These are phyloP conservation scores for Petrolisthes cinctipes DNA, from an alignment of 2,888 invertebrate species.

Conservation along the genomic window DNA sequence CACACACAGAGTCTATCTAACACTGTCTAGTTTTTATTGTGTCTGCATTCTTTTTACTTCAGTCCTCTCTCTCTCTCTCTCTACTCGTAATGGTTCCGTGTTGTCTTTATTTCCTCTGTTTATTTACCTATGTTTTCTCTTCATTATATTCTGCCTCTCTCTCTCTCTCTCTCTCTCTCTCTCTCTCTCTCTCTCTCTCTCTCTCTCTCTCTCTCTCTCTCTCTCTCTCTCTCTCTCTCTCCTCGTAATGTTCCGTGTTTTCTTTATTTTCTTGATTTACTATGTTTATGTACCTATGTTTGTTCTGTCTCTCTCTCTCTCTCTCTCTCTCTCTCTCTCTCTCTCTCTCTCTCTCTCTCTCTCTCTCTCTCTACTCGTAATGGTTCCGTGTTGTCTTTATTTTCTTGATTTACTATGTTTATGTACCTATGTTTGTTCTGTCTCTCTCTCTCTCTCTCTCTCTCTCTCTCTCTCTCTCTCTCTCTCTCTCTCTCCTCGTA, in stretches of 20 bases:
- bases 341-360: conserved; percentile 4
- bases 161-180: background rate
- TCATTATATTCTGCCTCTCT: background rate
- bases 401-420: background rate
- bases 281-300: background rate
- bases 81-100: no score
- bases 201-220: background rate
- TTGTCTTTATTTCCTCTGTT: no score
- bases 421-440: background rate
- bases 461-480: background rate
- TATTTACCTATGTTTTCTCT: background rate
- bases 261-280: background rate
- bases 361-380: background rate
- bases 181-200: no score
- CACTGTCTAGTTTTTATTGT: no score
- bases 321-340: background rate
- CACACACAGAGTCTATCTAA: no score
- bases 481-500: background rate
- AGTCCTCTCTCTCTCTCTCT: background rate
- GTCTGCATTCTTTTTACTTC: background rate
- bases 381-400: background rate
- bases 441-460: background rate
- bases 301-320: background rate
- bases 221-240: background rate
- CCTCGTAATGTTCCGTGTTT: background rate